Evolutionary conservation across 2,888 invertebrate genomes (phyloP).

Genomic region (Notodromas monacha): DNA sequence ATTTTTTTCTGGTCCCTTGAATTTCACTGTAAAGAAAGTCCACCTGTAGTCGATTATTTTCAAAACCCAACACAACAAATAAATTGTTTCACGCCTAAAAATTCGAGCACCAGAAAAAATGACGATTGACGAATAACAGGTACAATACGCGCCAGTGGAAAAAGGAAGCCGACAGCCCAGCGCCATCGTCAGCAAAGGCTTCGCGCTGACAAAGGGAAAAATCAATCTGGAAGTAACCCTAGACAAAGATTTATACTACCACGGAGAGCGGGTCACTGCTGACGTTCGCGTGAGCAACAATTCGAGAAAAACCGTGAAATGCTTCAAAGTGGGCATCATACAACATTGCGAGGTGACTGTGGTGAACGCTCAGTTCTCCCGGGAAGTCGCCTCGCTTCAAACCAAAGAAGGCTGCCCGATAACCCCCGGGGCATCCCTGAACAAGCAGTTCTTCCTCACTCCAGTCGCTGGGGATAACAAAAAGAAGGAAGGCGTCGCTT

Average conservation of each 20-base stretch:
- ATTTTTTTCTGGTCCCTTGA: no score
- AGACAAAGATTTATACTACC: conserved; percentile 60
- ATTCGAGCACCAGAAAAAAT: no score
- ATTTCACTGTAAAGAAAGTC: no score
- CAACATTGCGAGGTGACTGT: conserved; percentile 69
- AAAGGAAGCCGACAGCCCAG: conserved; percentile 44
- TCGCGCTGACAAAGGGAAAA: conserved; percentile 63
- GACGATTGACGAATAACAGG: no score
- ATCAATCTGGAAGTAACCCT: conserved; percentile 59
- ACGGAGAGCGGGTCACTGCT: conserved; percentile 54
- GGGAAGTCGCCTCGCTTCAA: conserved; percentile 43
- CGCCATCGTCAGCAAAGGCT: conserved; percentile 60
- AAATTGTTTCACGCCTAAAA: no score
- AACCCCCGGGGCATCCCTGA: conserved; percentile 54
- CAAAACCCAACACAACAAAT: no score
- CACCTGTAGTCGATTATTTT: no score
- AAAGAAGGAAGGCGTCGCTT: no score
- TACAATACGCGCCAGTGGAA: conserved; percentile 33
- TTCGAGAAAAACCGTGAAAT: conserved; percentile 57
- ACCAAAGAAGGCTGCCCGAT: conserved; percentile 75
- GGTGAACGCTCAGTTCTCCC: conserved; percentile 67
- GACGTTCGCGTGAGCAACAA: conserved; percentile 53
- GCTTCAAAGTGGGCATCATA: conserved; percentile 47
- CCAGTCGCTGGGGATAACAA: conserved; percentile 39
- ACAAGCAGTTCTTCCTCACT: conserved; percentile 50